phyloP scores from a whole-genome alignment of 1,140 invertebrate species.

The Panonychus citri region DNA sequence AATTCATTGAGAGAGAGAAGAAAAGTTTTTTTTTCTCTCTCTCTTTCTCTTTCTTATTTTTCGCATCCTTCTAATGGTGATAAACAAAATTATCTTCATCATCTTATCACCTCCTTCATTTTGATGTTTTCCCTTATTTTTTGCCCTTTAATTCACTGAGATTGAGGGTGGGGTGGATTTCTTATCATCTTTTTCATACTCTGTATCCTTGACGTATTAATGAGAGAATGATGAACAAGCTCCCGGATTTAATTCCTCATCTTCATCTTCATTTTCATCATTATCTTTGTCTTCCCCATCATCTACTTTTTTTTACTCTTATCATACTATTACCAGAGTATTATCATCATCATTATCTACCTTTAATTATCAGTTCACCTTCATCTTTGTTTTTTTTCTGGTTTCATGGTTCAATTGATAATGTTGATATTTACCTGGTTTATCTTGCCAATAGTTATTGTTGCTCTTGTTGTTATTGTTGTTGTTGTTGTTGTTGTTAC shows the following conservation, averaged over 20 bases:
- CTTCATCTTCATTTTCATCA: no score
- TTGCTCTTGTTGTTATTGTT: no score
- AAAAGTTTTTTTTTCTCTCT: not conserved
- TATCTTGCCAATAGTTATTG: no score
- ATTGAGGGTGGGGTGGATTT: no score
- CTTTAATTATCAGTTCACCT: slow-evolving; percentile 14
- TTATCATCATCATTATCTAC: slow-evolving; percentile 15
- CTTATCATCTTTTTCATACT: not conserved
- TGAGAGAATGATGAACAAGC: not conserved
- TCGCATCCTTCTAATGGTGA: not conserved
- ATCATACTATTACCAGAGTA: not conserved
- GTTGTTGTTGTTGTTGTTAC: no score
- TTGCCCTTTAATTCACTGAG: not conserved
- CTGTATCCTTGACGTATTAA: not conserved
- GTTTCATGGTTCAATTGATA: no score
- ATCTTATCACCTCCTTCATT: not conserved
- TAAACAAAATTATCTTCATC: no score
- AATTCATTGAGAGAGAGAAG: not conserved
- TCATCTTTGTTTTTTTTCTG: not conserved
- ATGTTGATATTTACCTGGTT: no score
- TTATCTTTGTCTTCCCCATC: no score
- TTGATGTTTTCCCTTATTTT: not conserved
- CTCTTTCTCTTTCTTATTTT: not conserved
- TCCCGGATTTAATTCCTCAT: not conserved
- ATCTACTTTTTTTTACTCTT: no score